Conservation (phyloP, 2,888 invertebrate species). For the Erynnis tages region DNA sequence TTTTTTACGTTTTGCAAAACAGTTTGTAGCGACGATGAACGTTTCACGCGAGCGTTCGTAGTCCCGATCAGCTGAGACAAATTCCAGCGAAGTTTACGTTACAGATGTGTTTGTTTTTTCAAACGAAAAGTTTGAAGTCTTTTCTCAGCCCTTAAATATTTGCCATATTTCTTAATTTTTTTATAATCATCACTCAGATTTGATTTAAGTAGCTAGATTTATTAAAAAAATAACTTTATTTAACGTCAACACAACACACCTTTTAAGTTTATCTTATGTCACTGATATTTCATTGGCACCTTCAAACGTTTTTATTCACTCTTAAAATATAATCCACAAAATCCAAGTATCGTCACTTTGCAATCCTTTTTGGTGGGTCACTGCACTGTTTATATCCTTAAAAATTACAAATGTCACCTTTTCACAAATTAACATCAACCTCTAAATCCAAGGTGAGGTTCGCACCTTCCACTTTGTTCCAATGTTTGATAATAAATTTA, state of each 20-base stretch:
- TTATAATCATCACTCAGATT: too few relatives aligned
- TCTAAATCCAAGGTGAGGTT: slow-evolving; percentile 72
- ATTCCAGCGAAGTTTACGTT: slow-evolving; percentile 14
- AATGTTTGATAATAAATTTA: slow-evolving; percentile 82
- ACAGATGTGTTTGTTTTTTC: slow-evolving; percentile 5
- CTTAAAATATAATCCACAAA: slow-evolving; percentile 24
- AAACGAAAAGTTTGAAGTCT: too few relatives aligned
- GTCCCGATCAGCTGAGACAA: slow-evolving; percentile 53
- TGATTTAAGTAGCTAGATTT: too few relatives aligned
- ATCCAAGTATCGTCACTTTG: slow-evolving; percentile 50
- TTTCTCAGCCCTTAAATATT: neutral
- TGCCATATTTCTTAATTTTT: too few relatives aligned
- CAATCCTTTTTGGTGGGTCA: slow-evolving; percentile 71
- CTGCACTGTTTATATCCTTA: slow-evolving; percentile 68
- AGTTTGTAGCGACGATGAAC: slow-evolving; percentile 49
- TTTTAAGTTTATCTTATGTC: slow-evolving; percentile 32
- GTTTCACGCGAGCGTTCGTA: slow-evolving; percentile 48
- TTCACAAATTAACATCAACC: slow-evolving; percentile 64
- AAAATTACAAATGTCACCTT: slow-evolving; percentile 66
- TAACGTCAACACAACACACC: too few relatives aligned
- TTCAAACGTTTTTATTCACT: slow-evolving; percentile 11
- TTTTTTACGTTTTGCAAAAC: neutral
- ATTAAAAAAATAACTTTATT: slow-evolving; percentile 15
- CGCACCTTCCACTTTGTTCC: slow-evolving; percentile 86
- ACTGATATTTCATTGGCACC: slow-evolving; percentile 33